Evolutionary conservation across 1,140 invertebrate genomes (phyloP), one percentile per base, ranked within the genome.

Genomic region (Cotesia vestalis): DNA sequence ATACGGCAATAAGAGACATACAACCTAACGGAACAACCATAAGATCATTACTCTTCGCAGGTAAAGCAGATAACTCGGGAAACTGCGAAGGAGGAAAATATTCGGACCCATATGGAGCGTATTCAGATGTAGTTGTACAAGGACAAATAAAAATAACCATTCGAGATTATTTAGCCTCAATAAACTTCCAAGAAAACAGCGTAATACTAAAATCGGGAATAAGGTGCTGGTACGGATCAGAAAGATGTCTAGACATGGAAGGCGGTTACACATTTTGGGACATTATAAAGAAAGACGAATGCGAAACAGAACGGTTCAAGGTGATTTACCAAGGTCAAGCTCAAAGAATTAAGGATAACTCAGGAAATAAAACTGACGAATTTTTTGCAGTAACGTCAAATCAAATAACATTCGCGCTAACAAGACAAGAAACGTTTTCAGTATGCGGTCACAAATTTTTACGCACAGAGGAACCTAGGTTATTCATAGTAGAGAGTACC

Each of bases 181-280:
- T 64, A 38, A n/a, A 62, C n/a, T 38, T 38, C 11, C 11, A 36
- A 36, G 3, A 38, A 11, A 62, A 62, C 35, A 9, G 59, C 38
- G 63, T 76, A 4, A 52, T 27, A 4, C 14, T 75, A 1, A 38
- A 34, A 11, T 61, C 61, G 17, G 67, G 66, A 2, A 8, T 64
- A 3, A 17, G 4, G 0, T 77, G 76, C 51, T 38, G 68, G 14
- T 61, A 72, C 2, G 66, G 36, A 52, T 60, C 60, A n/a, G 73
- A 51, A 9, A 38, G 69, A 36, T 77, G 73, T 46, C 66, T 70
- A 0, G 73, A 75, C 17, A 17, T 14, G 27, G 53, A 74, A 36
- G 53, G 73, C 34, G 38, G 69, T 0, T 61, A 59, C 55, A 66
- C 69, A 11, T 74, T 66, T 38, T 74, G 73, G 69, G 69, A 62